Conservation (phyloP, 2,797 vertebrate species). For the Balearica regulorum region DNA sequence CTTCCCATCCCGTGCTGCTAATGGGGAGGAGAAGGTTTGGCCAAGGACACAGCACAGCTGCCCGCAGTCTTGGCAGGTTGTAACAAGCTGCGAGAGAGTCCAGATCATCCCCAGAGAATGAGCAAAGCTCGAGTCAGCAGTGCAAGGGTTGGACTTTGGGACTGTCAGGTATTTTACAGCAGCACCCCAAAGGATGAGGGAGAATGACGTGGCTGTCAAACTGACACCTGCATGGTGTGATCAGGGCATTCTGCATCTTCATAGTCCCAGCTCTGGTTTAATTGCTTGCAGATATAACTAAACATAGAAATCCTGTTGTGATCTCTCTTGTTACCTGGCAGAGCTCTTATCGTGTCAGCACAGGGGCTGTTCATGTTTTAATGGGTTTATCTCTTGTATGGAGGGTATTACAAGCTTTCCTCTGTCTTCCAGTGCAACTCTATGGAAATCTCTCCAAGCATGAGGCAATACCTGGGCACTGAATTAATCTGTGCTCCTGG, state of each 20-base stretch:
- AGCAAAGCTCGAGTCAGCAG: not conserved
- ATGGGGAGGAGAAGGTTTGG: not conserved
- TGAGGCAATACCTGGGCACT: conserved; percentile 23
- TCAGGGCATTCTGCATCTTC: not conserved
- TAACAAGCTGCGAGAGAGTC: not conserved
- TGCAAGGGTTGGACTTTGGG: not conserved
- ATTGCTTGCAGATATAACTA: not conserved
- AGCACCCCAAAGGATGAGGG: not conserved
- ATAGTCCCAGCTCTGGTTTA: not conserved
- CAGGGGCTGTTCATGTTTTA: conserved; percentile 31
- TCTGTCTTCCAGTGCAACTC: conserved; percentile 30
- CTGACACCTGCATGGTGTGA: not conserved
- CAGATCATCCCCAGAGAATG: not conserved
- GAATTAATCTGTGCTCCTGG: conserved; percentile 36
- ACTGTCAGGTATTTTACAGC: not conserved
- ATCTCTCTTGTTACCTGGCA: conserved; percentile 1
- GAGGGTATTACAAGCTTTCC: conserved; percentile 38
- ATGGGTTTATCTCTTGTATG: conserved; percentile 38
- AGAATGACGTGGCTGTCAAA: not conserved
- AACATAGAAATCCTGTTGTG: not conserved
- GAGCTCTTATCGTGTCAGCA: not conserved
- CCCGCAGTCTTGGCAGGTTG: not conserved
- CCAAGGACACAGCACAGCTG: not conserved
- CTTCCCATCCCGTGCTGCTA: not conserved
- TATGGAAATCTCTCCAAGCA: conserved; percentile 3